Evolutionary conservation across 2,888 invertebrate species (phyloP).

Genomic region (Agrilus mali): DNA sequence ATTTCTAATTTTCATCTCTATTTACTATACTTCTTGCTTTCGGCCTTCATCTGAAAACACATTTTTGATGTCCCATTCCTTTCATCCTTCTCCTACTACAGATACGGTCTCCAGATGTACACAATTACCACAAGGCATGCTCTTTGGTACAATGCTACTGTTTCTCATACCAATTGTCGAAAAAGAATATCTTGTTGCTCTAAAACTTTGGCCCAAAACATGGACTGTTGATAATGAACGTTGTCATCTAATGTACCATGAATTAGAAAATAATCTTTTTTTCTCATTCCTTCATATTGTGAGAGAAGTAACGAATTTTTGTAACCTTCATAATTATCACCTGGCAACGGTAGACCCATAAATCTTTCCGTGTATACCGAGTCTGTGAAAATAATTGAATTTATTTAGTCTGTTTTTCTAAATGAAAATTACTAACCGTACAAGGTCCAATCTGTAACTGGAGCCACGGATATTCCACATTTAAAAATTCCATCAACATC

Average conservation of each 20-base stretch:
- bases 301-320: slow-evolving; percentile 62
- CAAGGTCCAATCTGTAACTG: slow-evolving; percentile 91
- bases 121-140: no score
- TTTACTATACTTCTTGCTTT: no score
- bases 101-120: no score
- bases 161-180: slow-evolving; percentile 66
- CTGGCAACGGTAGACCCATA: slow-evolving; percentile 69
- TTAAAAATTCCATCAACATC: slow-evolving; percentile 67
- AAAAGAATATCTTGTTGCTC: slow-evolving; percentile 80
- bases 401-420: neutral
- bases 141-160: no score
- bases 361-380: slow-evolving; percentile 95
- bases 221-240: slow-evolving; percentile 95
- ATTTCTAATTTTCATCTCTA: no score
- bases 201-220: slow-evolving; percentile 78
- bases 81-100: no score
- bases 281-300: slow-evolving; percentile 42
- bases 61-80: no score
- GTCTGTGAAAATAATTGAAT: slow-evolving; percentile 45
- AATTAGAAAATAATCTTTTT: slow-evolving; percentile 77
- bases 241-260: slow-evolving; percentile 95
- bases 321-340: slow-evolving; percentile 66
- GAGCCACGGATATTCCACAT: slow-evolving; percentile 91
- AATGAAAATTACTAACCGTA: slow-evolving; percentile 54
- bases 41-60: no score